Conservation (phyloP, 2,113 vertebrate genomes). For the Mesoclemmys tuberculata region DNA sequence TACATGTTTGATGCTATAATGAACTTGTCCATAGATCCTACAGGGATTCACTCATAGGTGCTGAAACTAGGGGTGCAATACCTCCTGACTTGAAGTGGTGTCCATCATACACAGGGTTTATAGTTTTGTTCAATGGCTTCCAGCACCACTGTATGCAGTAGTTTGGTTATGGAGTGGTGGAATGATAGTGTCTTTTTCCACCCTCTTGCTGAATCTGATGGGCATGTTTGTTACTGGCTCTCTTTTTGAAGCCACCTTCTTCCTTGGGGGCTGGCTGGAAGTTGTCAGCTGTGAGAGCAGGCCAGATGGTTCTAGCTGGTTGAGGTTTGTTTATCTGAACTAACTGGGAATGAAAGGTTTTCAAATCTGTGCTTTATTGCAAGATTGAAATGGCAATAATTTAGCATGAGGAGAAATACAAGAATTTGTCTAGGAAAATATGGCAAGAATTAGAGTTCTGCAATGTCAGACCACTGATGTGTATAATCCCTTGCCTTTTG, state of each 20-base stretch:
- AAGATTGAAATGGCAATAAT: neutral
- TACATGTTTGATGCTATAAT: neutral
- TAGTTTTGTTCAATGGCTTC: no score
- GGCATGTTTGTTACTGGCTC: fast-evolving
- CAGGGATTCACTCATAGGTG: no score
- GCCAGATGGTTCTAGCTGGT: neutral
- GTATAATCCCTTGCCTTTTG: constrained; percentile 33
- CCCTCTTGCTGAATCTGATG: neutral
- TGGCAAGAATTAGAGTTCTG: constrained; percentile 42
- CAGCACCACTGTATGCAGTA: neutral
- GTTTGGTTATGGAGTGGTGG: neutral
- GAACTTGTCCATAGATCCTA: neutral
- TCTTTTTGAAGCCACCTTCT: neutral
- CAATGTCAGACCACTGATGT: neutral
- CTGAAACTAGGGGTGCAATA: no score
- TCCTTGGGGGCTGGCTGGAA: neutral
- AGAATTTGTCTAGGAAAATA: neutral
- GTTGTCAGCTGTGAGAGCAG: neutral
- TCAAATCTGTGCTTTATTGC: neutral
- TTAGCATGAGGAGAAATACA: neutral
- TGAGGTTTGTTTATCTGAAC: neutral
- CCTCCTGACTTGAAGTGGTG: no score
- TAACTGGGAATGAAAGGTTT: neutral
- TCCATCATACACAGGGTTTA: no score
- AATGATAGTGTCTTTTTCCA: neutral